Base-by-base conservation (phyloP, 1,140 invertebrate genomes). In the Antheraea mylitta region DNA sequence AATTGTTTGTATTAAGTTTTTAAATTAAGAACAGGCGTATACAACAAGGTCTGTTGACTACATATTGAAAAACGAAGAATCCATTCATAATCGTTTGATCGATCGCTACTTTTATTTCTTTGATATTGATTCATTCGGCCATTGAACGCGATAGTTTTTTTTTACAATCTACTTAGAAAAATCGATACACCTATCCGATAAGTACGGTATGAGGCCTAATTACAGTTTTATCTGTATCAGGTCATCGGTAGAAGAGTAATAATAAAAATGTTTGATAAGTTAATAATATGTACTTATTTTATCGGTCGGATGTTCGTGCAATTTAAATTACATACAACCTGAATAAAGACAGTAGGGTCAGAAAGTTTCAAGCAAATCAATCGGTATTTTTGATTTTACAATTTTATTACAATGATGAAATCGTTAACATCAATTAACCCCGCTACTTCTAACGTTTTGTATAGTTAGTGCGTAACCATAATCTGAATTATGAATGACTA, bases 171-270 rank as follows among this genome's bases (percentile, higher is more conserved):
- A 86, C 77, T 87, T 84, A 84, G 73, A 86, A 87, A 84, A 85
- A 85, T 87, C 78, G 89, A 91, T 85, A 86, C 86, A 90, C 83
- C 78, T 82, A 85, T 82, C 71, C 75, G 88, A 89, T 90, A 89
- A 86, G 80, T 80, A 73, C 66, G 77, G 82, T 81, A 75, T 78
- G 81, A 77, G 79, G 80, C 76, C 86, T 91, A 91, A 91, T 91
- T 91, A 91, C 84, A 81, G 81, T 79, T 82, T 88, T 91, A 91
- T 91, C 89, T 83, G 10, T 66, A 68, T 16, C 75, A 73, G 86
- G 85, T 85, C 89, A 91, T 91, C 89, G 65, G 22, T 74, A 74
- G 68, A 72, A 74, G 70, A 77, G 72, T 73, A 82, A 85, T 73
- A 85, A 86, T 82, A 78, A 83, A 81, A 81, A 79, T 80, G 70